phyloP scores from a whole-genome alignment of 2,113 vertebrate genomes.

The Pseudonaja textilis region DNA sequence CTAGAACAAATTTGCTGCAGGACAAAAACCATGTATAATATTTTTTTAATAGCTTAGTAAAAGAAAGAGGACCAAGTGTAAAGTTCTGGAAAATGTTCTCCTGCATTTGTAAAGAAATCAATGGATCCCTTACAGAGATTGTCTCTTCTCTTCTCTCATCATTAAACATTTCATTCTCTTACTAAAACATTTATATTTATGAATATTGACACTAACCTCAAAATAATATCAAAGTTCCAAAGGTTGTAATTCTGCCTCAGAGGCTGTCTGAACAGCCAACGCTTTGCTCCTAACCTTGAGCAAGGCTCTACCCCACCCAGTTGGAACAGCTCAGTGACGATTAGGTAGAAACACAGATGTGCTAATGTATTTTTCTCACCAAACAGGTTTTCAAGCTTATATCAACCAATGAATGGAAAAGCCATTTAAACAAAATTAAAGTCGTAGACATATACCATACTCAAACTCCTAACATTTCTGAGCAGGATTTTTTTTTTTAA shows the following conservation, averaged over 20 bases:
- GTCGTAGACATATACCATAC: background rate
- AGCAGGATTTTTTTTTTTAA: background rate
- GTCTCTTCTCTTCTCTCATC: background rate
- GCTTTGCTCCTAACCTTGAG: background rate
- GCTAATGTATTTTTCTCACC: slow-evolving; percentile 1
- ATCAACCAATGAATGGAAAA: background rate
- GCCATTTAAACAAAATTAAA: background rate
- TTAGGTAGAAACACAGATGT: background rate
- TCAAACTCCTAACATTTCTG: background rate
- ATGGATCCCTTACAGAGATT: background rate
- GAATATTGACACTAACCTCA: slow-evolving; percentile 4
- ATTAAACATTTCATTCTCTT: background rate
- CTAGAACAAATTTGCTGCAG: background rate
- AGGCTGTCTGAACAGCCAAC: background rate
- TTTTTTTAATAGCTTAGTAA: background rate
- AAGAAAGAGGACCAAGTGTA: background rate
- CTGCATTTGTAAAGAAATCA: background rate
- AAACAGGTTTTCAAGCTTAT: slow-evolving; percentile 17
- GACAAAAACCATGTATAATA: background rate
- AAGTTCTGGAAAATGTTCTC: background rate
- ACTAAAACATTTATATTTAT: background rate
- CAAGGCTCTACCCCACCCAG: background rate
- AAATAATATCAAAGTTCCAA: background rate
- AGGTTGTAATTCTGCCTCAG: background rate
- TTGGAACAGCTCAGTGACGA: slow-evolving; percentile 11